Percentiles rank a stretch among this genome's conserved stretches.
These are phyloP conservation scores for Junco hyemalis DNA, from an alignment of 2,113 vertebrate species.

Conservation along the genomic window DNA sequence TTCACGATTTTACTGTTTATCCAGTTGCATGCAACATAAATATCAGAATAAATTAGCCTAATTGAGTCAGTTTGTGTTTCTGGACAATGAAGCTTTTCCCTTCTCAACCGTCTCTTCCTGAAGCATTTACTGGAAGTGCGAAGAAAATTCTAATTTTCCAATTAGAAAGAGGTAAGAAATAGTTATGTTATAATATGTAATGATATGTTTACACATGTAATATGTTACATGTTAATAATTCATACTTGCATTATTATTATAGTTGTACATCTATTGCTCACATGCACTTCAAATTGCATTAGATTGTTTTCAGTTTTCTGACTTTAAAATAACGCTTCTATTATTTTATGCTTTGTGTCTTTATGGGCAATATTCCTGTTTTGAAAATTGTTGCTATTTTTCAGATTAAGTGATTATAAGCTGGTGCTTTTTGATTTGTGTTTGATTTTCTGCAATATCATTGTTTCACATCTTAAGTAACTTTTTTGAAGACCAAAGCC, in stretches of 20 bases:
- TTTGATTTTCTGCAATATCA: neutral
- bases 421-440: neutral
- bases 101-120: neutral
- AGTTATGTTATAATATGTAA: no score
- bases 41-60: neutral
- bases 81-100: neutral
- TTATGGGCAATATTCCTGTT: neutral
- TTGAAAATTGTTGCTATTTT: neutral
- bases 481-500: neutral
- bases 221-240: neutral
- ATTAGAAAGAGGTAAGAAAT: neutral
- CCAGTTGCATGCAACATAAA: neutral
- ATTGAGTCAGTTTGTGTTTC: neutral
- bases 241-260: neutral
- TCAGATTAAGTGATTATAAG: neutral
- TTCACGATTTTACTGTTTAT: neutral
- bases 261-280: neutral
- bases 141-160: neutral
- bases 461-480: neutral
- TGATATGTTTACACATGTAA: neutral
- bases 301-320: neutral
- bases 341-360: neutral
- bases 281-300: neutral
- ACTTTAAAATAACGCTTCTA: neutral
- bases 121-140: neutral